phyloP scores from a whole-genome alignment of 2,113 vertebrate genomes.

The Pagrus major region DNA sequence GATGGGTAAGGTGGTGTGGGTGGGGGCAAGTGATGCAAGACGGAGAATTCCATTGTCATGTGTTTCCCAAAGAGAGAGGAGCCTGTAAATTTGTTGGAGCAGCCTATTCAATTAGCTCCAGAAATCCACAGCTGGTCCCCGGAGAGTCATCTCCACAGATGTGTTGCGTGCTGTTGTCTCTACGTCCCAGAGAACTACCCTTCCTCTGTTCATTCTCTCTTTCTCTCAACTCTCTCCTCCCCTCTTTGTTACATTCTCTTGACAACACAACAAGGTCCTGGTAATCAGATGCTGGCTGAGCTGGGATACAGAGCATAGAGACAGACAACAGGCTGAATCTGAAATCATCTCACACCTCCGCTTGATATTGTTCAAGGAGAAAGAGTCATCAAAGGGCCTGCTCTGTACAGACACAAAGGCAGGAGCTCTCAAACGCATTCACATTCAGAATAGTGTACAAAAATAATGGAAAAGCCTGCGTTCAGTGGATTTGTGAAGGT shows the following conservation, averaged over 20 bases:
- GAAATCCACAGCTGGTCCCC: slow-evolving; percentile 72
- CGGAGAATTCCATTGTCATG: slow-evolving; percentile 66
- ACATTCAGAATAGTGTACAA: slow-evolving; percentile 36
- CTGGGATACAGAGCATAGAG: slow-evolving; percentile 34
- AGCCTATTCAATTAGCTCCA: slow-evolving; percentile 76
- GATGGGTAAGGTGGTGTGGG: slow-evolving; percentile 39
- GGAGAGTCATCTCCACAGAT: slow-evolving; percentile 65
- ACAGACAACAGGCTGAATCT: slow-evolving; percentile 66
- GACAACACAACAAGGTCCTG: slow-evolving; percentile 66
- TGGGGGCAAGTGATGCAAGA: slow-evolving; percentile 54
- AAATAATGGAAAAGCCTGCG: slow-evolving; percentile 33
- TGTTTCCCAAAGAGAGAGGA: slow-evolving; percentile 64
- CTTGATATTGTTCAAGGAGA: slow-evolving; percentile 79
- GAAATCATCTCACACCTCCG: slow-evolving; percentile 73
- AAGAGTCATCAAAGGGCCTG: slow-evolving; percentile 61
- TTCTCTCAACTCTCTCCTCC: slow-evolving; percentile 32
- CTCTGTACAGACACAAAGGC: slow-evolving; percentile 44
- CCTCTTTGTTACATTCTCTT: slow-evolving; percentile 57
- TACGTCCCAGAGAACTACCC: slow-evolving; percentile 52
- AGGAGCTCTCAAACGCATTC: slow-evolving; percentile 35
- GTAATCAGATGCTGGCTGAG: slow-evolving; percentile 70
- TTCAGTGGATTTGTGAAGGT: slow-evolving; percentile 25
- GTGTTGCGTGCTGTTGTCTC: slow-evolving; percentile 65
- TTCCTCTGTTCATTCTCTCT: slow-evolving; percentile 41
- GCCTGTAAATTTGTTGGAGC: slow-evolving; percentile 64